phyloP scores from a whole-genome alignment of 2,888 invertebrate species.

The Tanypteryx hageni region DNA sequence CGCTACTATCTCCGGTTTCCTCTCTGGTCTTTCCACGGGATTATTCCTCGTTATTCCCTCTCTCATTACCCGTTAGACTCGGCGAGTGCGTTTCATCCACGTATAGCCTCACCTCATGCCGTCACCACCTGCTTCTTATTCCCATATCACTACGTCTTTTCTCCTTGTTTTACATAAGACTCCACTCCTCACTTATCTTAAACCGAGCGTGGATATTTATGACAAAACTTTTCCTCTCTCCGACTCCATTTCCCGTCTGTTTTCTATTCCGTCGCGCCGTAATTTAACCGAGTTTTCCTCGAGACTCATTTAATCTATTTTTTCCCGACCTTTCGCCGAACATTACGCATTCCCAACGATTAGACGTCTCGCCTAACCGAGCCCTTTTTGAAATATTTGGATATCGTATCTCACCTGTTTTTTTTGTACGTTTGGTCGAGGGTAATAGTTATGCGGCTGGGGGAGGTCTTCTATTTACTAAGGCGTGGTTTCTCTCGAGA shows the following conservation, averaged over 20 bases:
- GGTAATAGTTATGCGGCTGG: neutral
- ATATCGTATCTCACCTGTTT: neutral
- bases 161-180: slow-evolving; percentile 18
- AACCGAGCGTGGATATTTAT: neutral
- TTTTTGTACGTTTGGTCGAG: neutral
- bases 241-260: neutral
- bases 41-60: neutral
- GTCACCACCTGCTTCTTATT: neutral
- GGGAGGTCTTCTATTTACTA: neutral
- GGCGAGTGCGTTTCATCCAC: neutral
- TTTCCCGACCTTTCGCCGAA: neutral
- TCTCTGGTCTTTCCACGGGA: neutral
- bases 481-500: slow-evolving; percentile 16
- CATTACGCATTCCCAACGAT: neutral
- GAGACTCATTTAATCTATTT: neutral
- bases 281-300: slow-evolving; percentile 8
- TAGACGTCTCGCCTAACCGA: neutral
- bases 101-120: neutral
- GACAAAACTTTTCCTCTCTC: neutral
- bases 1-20: neutral
- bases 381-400: neutral
- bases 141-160: neutral
- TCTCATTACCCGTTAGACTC: neutral
- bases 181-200: slow-evolving; percentile 54
- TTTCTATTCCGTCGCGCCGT: neutral